phyloP scores from a whole-genome alignment of 2,888 invertebrate species.

The Endotricha flammealis region DNA sequence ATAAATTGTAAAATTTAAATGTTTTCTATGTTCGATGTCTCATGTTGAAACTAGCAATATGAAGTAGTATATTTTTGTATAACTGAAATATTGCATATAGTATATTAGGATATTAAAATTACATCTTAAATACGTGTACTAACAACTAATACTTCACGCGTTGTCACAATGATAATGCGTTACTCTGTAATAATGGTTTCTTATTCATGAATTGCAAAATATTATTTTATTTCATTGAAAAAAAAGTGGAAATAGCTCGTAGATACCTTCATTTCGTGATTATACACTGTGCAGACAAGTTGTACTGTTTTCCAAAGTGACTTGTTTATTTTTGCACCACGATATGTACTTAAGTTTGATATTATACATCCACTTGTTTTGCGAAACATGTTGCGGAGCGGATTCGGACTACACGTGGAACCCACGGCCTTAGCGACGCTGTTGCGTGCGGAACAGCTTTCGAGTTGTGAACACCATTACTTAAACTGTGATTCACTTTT shows the following conservation, averaged over 20 bases:
- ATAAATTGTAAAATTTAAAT: constrained; percentile 50
- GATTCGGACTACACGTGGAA: constrained; percentile 42
- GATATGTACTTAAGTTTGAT: constrained; percentile 58
- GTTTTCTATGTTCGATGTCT: constrained; percentile 26
- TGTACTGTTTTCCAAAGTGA: constrained; percentile 23
- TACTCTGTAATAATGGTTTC: not conserved
- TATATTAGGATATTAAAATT: constrained; percentile 25
- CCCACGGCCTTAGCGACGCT: constrained; percentile 46
- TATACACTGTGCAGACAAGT: constrained; percentile 5
- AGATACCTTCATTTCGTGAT: not conserved
- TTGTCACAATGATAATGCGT: constrained; percentile 10
- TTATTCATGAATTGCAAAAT: not conserved
- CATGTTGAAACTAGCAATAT: constrained; percentile 44
- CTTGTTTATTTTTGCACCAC: constrained; percentile 26
- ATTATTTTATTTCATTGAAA: not conserved
- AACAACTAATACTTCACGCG: constrained; percentile 10
- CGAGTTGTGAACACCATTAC: constrained; percentile 56
- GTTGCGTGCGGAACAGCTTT: constrained; percentile 53
- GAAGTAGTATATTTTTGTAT: constrained; percentile 47
- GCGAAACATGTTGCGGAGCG: constrained; percentile 36
- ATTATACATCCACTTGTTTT: constrained; percentile 38
- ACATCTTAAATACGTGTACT: constrained; percentile 15
- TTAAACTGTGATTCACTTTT: constrained; percentile 70
- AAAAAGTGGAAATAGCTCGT: not conserved
- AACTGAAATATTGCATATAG: constrained; percentile 38